Base-by-base conservation (phyloP, 2,797 vertebrate species). In the Chiroxiphia lanceolata region DNA sequence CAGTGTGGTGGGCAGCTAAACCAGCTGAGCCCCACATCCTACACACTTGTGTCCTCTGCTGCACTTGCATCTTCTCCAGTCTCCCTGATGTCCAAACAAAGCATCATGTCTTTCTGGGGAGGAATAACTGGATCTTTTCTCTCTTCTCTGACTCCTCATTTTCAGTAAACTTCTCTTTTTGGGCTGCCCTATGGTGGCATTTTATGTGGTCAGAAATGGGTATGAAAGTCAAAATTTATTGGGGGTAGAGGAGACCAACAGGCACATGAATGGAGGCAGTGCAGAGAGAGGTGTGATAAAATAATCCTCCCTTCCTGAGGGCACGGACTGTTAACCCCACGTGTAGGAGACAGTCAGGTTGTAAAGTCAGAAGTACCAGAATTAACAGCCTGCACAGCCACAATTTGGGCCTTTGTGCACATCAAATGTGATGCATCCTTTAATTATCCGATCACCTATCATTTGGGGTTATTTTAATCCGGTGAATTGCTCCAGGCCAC, bases 381-480 rank as follows among this genome's bases (percentile, higher is more conserved):
- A 77, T 71, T 44, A 82, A 27, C 48, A 85, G 45, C 78, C 64
- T 68, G 42, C 68, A 42, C 45, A 89, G 60, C 78, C 84, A 47
- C 83, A 50, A 2, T 11, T 34, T 19, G 61, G 27, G 75, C 63
- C 83, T 76, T 84, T 74, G 67, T 70, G 67, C 74, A 26, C 60
- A 87, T 17, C 3, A 20, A 54, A 61, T n/a, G 67, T 2, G 60
- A 77, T 47, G 42, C 80, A 79, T 27, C 54, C 91, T 86, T 94
- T 93, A 91, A 95, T 91, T 94, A 90, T 63, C 61, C 13, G 85
- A 67, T 88, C 93, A 77, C 83, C 83, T 45, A 21, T 69, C 42
- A 45, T 47, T 51, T 11, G 71, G 67, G 71, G 67, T 91, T 88
- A 63, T 91, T 95, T 91, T 48, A 75, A 91, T 89, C 48, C 11